Base-by-base conservation (phyloP, 1,140 invertebrate species). In the Scylla paramamosain region DNA sequence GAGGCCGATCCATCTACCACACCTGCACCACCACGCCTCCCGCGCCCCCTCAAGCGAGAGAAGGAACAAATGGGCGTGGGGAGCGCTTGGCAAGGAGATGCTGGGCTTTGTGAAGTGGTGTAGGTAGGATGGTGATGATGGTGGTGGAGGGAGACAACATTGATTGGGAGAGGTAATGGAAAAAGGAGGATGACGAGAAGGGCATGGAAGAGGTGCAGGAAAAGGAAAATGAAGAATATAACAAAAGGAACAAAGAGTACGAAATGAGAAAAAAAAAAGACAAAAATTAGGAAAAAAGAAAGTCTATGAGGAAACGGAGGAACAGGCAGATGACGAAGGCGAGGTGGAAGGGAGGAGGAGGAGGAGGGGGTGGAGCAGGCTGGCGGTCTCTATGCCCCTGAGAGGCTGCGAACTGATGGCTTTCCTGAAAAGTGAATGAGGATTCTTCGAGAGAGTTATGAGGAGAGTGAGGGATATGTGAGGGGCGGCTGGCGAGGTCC, bases 11-110 rank as follows among this genome's bases (percentile, higher is more conserved):
- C 67, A 77, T 77, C 67, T 77, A 25, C 20, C 67, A n/a, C 67
- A 77, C 67, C 67, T 77, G 67, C 67, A n/a, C 67, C 67, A n/a
- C 67, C 67, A 77, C 67, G 67, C 67, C 67, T 77, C 67, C 67
- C 20, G 67, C 67, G 67, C 20, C 67, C 67, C 67, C 25, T 77
- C 67, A n/a, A 77, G 67, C 67, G 67, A n/a, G n/a, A 77, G 67
- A n/a, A n/a, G 67, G 67, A 77, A n/a, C 20, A n/a, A n/a, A 77
- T 3, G 67, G 52, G 52, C 52, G 52, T 59, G 52, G 52, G 52
- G 52, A 12, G 52, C 52, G 52, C 12, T 20, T 59, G 52, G 67
- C 6, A n/a, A 77, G 67, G 67, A n/a, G 67, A 3, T 25, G 67
- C 1, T n/a, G 67, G 67, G 67, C 67, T n/a, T 77, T 25, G n/a